These are phyloP conservation scores for Tetramorium simillimum DNA, from an alignment of 1,140 invertebrate genomes.

Conservation along the genomic window DNA sequence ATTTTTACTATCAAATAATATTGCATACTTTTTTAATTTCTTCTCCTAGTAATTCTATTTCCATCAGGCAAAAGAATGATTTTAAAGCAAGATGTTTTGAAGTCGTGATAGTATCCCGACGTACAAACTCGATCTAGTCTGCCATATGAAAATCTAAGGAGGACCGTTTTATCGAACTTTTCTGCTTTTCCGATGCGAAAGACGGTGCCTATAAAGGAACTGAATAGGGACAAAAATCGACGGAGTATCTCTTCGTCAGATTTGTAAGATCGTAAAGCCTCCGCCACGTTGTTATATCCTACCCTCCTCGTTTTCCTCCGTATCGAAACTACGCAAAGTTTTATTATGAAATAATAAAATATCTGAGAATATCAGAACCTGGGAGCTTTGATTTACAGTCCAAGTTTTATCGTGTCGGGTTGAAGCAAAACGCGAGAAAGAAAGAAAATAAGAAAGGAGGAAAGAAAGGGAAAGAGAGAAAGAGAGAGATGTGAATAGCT, in stretches of 20 bases:
- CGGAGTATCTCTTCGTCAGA: slow-evolving; percentile 76
- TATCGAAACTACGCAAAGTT: slow-evolving; percentile 79
- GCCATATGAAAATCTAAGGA: slow-evolving; percentile 44
- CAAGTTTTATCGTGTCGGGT: slow-evolving; percentile 81
- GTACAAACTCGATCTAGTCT: neutral
- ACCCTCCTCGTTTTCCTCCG: slow-evolving; percentile 58
- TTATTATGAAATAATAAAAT: slow-evolving; percentile 85
- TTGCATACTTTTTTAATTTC: neutral
- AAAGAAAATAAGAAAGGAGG: neutral
- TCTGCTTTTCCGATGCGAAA: slow-evolving; percentile 56
- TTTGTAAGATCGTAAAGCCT: slow-evolving; percentile 81
- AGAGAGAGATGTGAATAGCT: slow-evolving; percentile 44
- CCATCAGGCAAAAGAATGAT: neutral
- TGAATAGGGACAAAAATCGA: slow-evolving; percentile 72
- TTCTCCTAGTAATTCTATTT: neutral
- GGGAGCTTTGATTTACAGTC: slow-evolving; percentile 81
- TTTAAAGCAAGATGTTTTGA: slow-evolving; percentile 1
- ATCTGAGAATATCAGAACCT: slow-evolving; percentile 75
- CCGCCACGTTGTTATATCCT: slow-evolving; percentile 58
- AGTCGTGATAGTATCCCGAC: neutral
- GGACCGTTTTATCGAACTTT: slow-evolving; percentile 66
- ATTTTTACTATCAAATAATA: slow-evolving; percentile 5
- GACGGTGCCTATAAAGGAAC: slow-evolving; percentile 63
- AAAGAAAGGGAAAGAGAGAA: neutral
- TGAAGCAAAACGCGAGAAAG: slow-evolving; percentile 55